Evolutionary conservation across 2,797 vertebrate genomes (phyloP).

Genomic region (Microhierax caerulescens): DNA sequence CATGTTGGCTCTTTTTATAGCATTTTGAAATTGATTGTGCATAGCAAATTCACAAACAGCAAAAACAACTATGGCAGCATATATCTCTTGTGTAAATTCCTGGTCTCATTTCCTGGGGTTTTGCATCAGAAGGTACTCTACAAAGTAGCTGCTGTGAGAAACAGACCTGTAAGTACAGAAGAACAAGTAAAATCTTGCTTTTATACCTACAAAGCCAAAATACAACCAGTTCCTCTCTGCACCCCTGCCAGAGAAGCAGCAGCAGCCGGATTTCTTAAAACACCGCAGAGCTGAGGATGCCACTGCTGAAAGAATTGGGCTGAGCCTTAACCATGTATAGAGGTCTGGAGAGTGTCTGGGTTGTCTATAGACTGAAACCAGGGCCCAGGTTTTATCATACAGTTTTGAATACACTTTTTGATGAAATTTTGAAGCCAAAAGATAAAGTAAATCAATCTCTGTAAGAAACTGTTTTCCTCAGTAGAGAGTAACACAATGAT

Average conservation of each 20-base stretch:
- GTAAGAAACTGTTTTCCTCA: not conserved
- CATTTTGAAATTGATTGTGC: constrained; percentile 56
- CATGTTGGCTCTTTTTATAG: constrained; percentile 61
- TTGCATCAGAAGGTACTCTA: not conserved
- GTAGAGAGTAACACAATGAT: not conserved
- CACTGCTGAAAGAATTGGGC: not conserved
- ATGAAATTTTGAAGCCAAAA: not conserved
- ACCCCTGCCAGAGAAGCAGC: not conserved
- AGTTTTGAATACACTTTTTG: not conserved
- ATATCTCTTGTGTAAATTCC: not conserved
- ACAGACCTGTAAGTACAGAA: not conserved
- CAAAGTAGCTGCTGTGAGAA: not conserved
- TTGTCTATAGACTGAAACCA: not conserved
- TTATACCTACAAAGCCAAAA: not conserved
- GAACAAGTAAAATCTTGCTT: not conserved
- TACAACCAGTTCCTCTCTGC: not conserved
- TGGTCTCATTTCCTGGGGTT: not conserved
- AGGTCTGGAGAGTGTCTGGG: not conserved
- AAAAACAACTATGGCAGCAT: not conserved
- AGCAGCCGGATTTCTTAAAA: not conserved
- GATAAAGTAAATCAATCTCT: not conserved
- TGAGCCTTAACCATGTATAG: not conserved
- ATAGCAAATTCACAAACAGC: constrained; percentile 14
- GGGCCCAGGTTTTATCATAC: not conserved
- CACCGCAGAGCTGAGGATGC: not conserved